Percentiles rank a stretch among this genome's conserved stretches.
Evolutionary conservation across 2,113 vertebrate species (phyloP).

Genomic region (Empidonax traillii): DNA sequence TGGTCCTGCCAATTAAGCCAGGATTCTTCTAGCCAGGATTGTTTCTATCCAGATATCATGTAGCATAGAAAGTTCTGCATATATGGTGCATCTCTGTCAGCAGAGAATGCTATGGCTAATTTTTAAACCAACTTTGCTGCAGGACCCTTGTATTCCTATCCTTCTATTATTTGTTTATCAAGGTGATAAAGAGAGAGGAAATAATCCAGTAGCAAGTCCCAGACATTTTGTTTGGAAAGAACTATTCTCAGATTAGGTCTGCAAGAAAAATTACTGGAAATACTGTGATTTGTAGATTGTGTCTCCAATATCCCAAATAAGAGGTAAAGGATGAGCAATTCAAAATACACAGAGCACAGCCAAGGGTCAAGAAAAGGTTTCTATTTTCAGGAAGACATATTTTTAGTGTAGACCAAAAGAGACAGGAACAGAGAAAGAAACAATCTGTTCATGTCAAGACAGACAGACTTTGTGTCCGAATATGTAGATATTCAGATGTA

Average conservation of each 20-base stretch:
- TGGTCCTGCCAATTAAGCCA: background rate
- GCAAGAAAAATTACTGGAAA: constrained; percentile 36
- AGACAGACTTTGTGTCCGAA: background rate
- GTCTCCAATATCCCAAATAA: background rate
- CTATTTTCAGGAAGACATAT: constrained; percentile 21
- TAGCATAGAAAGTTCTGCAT: background rate
- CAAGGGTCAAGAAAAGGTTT: background rate
- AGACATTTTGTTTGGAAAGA: constrained; percentile 15
- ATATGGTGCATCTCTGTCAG: background rate
- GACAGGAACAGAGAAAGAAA: constrained; percentile 6
- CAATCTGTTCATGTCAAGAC: constrained; percentile 1
- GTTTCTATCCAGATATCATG: background rate
- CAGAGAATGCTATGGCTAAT: background rate
- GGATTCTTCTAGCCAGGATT: background rate
- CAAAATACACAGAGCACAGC: background rate
- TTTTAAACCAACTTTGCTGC: background rate
- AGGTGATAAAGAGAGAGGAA: background rate
- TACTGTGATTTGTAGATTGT: background rate
- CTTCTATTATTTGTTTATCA: background rate
- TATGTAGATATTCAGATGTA: too few relatives aligned
- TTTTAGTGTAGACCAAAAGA: background rate
- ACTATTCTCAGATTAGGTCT: background rate
- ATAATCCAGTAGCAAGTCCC: background rate
- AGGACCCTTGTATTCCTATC: background rate
- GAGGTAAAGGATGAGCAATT: background rate